Evolutionary conservation across 2,113 vertebrate genomes (phyloP), one percentile per base, ranked within the genome.

Genomic region (Campylomormyrus numenius): DNA sequence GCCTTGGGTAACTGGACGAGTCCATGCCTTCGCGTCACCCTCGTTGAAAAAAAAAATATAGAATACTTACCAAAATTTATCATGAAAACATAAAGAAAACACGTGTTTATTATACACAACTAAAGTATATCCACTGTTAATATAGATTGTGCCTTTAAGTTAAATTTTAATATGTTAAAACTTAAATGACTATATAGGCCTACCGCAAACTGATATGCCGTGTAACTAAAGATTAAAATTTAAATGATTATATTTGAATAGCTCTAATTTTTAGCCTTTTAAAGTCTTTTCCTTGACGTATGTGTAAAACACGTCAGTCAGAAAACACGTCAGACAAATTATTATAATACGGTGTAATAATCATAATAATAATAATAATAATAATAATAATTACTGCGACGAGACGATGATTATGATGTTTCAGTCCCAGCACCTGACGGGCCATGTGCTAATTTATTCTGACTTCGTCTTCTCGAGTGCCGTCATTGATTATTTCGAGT

Each of bases 391-490:
- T 77, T 48, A 70, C 50, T 3, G 56, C 6, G 5, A 19, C 17
- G 15, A 56, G 80, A 27, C 27, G 58, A 52, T 9, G 91, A 94
- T 94, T 93, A 94, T 96, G 95, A 95, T 89, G 90, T 95, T 93
- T 93, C 92, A 93, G 93, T 74, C 88, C 93, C 94, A 95, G 94
- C 95, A 95, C 95, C 93, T 95, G 96, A 96, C 96, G 94, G 96
- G 95, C 95, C 95, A 96, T 94, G 94, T 94, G 91, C 94, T 96
- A 95, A 94, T 96, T 95, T 96, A 94, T 93, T 94, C 94, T 89
- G 35, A 88, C 94, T 95, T 91, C 86, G 93, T 92, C 95, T 95
- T 94, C 95, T 94, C 95, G 85, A 95, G 95, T 95, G 95, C 94
- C 93, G 94, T 94, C 91, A 77, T 90, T 92, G 95, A 93, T 93